Percentiles rank a stretch among this genome's conserved stretches.
These are phyloP conservation scores for Galerucella nymphaeae DNA, from an alignment of 2,888 invertebrate species.

Conservation along the genomic window DNA sequence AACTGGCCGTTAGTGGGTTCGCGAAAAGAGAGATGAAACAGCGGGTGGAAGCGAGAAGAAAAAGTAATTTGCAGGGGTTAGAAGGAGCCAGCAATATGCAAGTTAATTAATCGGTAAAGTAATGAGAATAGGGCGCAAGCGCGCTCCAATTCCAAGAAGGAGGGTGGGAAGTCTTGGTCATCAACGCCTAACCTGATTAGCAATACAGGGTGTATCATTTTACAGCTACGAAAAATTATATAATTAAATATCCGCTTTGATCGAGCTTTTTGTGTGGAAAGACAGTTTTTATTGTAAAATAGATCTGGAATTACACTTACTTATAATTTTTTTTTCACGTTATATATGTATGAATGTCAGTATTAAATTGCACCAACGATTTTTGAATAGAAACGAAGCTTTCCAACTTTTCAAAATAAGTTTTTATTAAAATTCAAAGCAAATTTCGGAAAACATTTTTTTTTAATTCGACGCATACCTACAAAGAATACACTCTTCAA, in stretches of 20 bases:
- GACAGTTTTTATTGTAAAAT: too few species aligned
- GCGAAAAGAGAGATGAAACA: slow-evolving; percentile 52
- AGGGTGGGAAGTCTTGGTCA: slow-evolving; percentile 53
- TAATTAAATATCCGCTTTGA: not conserved
- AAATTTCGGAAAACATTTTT: too few species aligned
- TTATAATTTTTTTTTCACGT: too few species aligned
- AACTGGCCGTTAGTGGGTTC: slow-evolving; percentile 51
- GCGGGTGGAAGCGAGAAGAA: slow-evolving; percentile 54
- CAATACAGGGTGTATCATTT: slow-evolving; percentile 45
- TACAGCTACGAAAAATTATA: not conserved
- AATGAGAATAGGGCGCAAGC: slow-evolving; percentile 66
- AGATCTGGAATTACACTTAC: too few species aligned
- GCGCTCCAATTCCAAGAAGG: slow-evolving; percentile 51
- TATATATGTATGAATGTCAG: too few species aligned
- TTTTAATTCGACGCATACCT: too few species aligned
- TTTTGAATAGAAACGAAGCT: too few species aligned
- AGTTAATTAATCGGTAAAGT: slow-evolving; percentile 68
- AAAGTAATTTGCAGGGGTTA: slow-evolving; percentile 62
- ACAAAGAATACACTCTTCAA: too few species aligned
- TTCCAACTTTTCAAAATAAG: too few species aligned
- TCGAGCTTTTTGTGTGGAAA: too few species aligned
- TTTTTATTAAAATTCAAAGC: too few species aligned
- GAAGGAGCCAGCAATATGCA: slow-evolving; percentile 66
- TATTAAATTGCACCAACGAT: too few species aligned
- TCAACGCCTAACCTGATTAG: slow-evolving; percentile 71